Conservation (phyloP, 2,888 invertebrate genomes). For the Hypomecis atomaria region DNA sequence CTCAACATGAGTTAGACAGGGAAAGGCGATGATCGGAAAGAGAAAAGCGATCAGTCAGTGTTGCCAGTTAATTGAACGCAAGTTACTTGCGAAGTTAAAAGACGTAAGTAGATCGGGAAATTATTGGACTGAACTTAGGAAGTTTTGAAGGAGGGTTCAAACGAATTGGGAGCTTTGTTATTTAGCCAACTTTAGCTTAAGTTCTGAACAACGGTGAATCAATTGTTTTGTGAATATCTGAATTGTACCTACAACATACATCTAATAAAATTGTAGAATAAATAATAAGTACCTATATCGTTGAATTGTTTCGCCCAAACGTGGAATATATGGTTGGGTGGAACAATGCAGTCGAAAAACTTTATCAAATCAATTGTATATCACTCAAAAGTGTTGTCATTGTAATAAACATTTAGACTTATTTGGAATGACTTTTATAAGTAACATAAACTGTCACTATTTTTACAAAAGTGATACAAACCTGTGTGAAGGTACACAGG, state of each 20-base stretch:
- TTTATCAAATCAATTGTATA: too few relatives aligned
- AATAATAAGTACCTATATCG: too few relatives aligned
- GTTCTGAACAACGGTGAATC: slow-evolving; percentile 48
- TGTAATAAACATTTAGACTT: too few relatives aligned
- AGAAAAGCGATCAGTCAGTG: slow-evolving; percentile 63
- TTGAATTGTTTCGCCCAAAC: too few relatives aligned
- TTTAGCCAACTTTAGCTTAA: slow-evolving; percentile 52
- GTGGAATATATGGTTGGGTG: too few relatives aligned
- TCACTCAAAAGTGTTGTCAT: too few relatives aligned
- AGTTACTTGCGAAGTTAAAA: slow-evolving; percentile 68
- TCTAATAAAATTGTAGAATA: too few relatives aligned
- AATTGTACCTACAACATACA: slow-evolving; percentile 15
- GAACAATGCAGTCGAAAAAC: too few relatives aligned
- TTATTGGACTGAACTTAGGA: slow-evolving; percentile 63
- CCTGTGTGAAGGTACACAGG: too few relatives aligned
- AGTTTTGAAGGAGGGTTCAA: slow-evolving; percentile 57
- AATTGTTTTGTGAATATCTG: slow-evolving; percentile 44
- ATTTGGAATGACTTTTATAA: too few relatives aligned
- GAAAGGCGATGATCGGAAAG: slow-evolving; percentile 55
- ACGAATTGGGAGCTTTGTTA: slow-evolving; percentile 52
- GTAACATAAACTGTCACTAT: too few relatives aligned
- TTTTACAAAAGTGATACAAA: too few relatives aligned
- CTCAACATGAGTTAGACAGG: slow-evolving; percentile 65
- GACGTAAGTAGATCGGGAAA: slow-evolving; percentile 65
- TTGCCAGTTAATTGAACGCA: slow-evolving; percentile 75